phyloP scores from a whole-genome alignment of 2,797 vertebrate genomes.

The Acipenser transmontanus region DNA sequence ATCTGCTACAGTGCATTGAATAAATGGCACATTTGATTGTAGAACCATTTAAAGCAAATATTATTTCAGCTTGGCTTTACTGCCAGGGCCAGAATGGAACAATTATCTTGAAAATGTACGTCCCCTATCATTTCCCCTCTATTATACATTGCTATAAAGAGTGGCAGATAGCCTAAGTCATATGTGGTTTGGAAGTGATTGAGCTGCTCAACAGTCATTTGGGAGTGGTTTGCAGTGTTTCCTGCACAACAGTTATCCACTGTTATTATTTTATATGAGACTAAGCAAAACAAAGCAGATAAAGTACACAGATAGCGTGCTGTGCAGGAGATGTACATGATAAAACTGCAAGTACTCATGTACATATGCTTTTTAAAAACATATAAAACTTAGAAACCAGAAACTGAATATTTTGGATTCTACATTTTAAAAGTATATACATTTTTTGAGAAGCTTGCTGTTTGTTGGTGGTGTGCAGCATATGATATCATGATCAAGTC shows the following conservation, averaged over 20 bases:
- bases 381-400: too few species aligned
- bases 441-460: too few species aligned
- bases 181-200: not conserved
- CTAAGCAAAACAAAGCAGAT: too few species aligned
- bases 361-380: too few species aligned
- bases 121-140: not conserved
- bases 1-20: conserved; percentile 2
- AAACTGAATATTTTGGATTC: too few species aligned
- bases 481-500: too few species aligned
- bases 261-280: too few species aligned
- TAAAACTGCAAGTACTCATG: too few species aligned
- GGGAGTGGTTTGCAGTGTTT: not conserved
- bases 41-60: conserved; percentile 11
- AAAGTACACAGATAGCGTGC: too few species aligned
- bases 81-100: conserved; percentile 5
- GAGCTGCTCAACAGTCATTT: not conserved
- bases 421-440: too few species aligned
- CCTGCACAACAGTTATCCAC: not conserved
- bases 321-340: too few species aligned
- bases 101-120: not conserved
- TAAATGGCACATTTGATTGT: conserved; percentile 1
- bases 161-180: not conserved
- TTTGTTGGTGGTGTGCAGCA: too few species aligned
- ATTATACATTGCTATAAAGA: not conserved
- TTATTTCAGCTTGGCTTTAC: conserved; percentile 1